phyloP scores from a whole-genome alignment of 2,797 vertebrate genomes.

The Microcaecilia unicolor region DNA sequence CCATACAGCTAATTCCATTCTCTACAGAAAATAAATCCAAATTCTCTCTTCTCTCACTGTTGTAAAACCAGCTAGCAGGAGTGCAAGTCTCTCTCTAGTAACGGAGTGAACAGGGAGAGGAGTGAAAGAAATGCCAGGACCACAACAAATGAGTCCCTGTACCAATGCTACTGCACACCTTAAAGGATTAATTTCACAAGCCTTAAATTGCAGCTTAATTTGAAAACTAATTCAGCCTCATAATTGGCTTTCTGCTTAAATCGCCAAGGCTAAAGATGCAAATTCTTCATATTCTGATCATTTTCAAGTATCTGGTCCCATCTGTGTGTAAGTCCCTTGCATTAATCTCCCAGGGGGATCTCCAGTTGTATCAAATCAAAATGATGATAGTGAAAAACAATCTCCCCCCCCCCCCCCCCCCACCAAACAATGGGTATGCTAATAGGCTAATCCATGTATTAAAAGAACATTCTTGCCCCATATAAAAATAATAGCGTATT shows the following conservation, averaged over 20 bases:
- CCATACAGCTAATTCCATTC: too few relatives aligned
- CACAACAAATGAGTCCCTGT: slow-evolving; percentile 51
- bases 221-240: slow-evolving; percentile 92
- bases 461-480: slow-evolving; percentile 10
- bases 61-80: neutral
- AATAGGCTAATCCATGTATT: slow-evolving; percentile 36
- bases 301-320: slow-evolving; percentile 64
- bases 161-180: slow-evolving; percentile 54
- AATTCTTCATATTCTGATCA: slow-evolving; percentile 84
- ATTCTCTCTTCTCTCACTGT: neutral
- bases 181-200: slow-evolving; percentile 87
- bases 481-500: too few relatives aligned
- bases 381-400: slow-evolving; percentile 55
- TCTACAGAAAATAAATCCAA: too few relatives aligned
- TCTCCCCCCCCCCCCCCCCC: too few relatives aligned
- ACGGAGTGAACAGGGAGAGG: slow-evolving; percentile 38
- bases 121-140: slow-evolving; percentile 10
- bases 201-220: slow-evolving; percentile 93
- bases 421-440: slow-evolving; percentile 20
- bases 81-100: slow-evolving; percentile 40
- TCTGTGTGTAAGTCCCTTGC: slow-evolving; percentile 48
- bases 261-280: slow-evolving; percentile 87
- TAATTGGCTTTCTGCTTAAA: slow-evolving; percentile 95
- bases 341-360: slow-evolving; percentile 49
- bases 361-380: slow-evolving; percentile 43